Evolutionary conservation across 2,113 vertebrate species (phyloP).

Genomic region (Otis tarda): DNA sequence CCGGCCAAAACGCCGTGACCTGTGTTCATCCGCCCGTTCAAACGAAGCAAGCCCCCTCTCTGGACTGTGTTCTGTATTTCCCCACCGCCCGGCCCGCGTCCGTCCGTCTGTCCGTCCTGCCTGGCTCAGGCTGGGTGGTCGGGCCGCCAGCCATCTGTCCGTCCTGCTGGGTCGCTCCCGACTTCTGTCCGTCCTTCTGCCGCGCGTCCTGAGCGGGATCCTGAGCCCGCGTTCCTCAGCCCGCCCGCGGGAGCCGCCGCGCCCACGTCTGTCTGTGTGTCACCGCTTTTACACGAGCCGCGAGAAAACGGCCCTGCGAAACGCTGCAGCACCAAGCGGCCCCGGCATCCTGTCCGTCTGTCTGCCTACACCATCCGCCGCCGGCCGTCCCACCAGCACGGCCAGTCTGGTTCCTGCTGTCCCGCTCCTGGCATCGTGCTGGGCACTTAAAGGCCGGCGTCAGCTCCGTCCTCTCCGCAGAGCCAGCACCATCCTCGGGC

Average conservation of each 20-base stretch:
- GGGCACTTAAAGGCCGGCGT: background rate
- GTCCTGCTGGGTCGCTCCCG: conserved; percentile 58
- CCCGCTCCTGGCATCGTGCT: background rate
- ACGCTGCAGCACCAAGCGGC: background rate
- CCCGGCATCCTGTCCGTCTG: background rate
- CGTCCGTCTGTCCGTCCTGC: background rate
- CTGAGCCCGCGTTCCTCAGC: background rate
- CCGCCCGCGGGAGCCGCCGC: background rate
- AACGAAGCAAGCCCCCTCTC: background rate
- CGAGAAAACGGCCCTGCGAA: background rate
- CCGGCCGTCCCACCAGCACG: background rate
- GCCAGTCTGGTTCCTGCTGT: background rate
- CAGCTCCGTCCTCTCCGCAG: background rate
- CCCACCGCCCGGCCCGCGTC: background rate
- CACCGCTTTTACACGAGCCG: background rate
- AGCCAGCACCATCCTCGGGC: background rate
- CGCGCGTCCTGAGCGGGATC: background rate
- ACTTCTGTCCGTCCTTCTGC: background rate
- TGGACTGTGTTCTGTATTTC: background rate
- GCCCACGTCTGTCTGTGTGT: background rate
- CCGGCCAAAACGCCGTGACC: background rate
- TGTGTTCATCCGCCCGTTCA: background rate
- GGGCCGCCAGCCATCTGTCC: background rate
- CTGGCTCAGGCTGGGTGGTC: background rate
- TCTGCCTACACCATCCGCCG: background rate